Evolutionary conservation across 1,140 invertebrate genomes (phyloP), one percentile per base, ranked within the genome.

Genomic region (Gerris buenoi): DNA sequence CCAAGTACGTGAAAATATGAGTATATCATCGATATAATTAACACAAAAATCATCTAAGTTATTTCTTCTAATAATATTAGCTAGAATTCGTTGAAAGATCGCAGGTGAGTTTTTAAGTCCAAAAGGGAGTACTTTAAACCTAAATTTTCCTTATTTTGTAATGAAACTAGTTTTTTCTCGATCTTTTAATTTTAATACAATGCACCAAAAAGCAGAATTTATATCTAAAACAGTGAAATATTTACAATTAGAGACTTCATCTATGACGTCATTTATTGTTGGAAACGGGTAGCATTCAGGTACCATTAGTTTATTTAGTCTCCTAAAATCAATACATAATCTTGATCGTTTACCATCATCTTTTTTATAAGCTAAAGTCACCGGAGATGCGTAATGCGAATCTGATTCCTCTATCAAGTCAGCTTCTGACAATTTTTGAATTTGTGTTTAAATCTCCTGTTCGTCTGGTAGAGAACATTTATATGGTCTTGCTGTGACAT

Each of bases 31-130:
- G 23, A 71, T 70, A 63, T 69, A 64, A 76, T 77, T 78, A 71
- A 80, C 77, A 78, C 78, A 79, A 80, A 67, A 77, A 76, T 63
- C 77, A 77, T 15, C 79, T 76, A 22, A 72, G 68, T 63, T 77
- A 76, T 60, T 75, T 77, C 67, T 77, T 77, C 65, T 79, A 77
- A 66, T 79, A 74, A 71, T 78, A 60, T 64, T 64, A 18, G 28
- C 60, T 65, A 74, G 63, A 57, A 74, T 71, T 65, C 78, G 67
- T 79, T 80, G 23, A 79, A 75, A 74, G 76, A 80, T 18, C 14
- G 64, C 66, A 33, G 68, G 66, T 22, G 64, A 27, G 1, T 56
- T 66, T 56, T 70, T 69, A 27, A 73, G 28, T 2, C 72, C 70
- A 65, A 73, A 72, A 22, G 70, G 69, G 27, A 72, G 62, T 60